Base-by-base conservation (phyloP, 2,113 vertebrate species). In the Nipponia nippon region DNA sequence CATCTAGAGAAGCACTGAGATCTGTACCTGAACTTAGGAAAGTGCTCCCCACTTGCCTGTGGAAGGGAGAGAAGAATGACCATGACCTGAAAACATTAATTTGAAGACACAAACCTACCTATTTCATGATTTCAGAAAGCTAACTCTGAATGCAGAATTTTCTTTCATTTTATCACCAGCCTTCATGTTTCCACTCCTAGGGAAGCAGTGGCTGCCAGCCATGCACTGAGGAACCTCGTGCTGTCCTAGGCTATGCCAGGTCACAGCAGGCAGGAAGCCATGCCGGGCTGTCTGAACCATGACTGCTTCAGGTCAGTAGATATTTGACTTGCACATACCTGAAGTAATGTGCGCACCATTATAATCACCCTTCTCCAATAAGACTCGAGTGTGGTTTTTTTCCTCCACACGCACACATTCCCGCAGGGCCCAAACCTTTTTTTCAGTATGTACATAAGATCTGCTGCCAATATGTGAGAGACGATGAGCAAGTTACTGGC, bases 241-340 rank as follows among this genome's bases (percentile, higher is more conserved):
- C 77, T 79, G 56, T 79, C 70, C 87, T 26, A 4, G 81, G 84
- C 95, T 83, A 1, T 56, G 95, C 90, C 87, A 96, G 95, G 75
- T 83, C 92, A 71, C 91, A 93, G 94, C 87, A 94, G 85, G 87
- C 69, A 93, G 71, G 49, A 67, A 83, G 78, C 46, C 95, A 23
- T 25, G 78, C 85, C 10, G 27, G 70, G 87, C 92, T 91, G 78
- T 65, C 87, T 93, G 92, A 94, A 88, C 82, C 70, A 72, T n/a
- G 56, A 42, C 85, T 91, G 75, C 87, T 85, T 73, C 95, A 92
- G 94, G 90, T 93, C 96, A 95, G 49, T 47, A 87, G 63, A 32
- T 88, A 71, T 96, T 94, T 97, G 85, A 90, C 83, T 93, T 90
- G 95, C 87, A 91, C 95, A 91, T 96, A 93, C 73, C 87, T 95